These are phyloP conservation scores for Atlantisia rogersi DNA, from an alignment of 2,113 vertebrate genomes.

Conservation along the genomic window DNA sequence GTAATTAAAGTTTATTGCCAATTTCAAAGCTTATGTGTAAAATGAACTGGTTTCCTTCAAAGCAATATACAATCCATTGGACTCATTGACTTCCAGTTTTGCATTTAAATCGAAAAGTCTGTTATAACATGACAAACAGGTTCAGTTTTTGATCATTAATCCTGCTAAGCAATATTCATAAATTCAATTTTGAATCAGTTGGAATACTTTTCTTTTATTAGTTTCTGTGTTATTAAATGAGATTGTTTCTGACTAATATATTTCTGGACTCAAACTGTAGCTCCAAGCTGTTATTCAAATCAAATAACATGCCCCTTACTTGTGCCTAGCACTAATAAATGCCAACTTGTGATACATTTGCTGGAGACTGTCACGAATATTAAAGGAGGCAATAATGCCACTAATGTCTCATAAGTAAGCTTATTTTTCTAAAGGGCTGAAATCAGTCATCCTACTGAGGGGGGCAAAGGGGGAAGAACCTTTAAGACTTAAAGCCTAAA, in stretches of 20 bases:
- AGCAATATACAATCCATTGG: slow-evolving; percentile 76
- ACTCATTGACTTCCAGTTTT: slow-evolving; percentile 78
- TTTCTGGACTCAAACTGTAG: slow-evolving; percentile 92
- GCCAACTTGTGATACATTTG: slow-evolving; percentile 97
- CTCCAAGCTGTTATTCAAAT: slow-evolving; percentile 99
- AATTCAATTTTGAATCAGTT: slow-evolving; percentile 98
- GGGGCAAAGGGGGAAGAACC: slow-evolving; percentile 40
- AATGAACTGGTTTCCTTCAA: slow-evolving; percentile 79
- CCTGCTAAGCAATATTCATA: slow-evolving; percentile 97
- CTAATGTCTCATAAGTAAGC: slow-evolving; percentile 82
- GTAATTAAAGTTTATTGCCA: slow-evolving; percentile 84
- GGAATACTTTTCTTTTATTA: slow-evolving; percentile 97
- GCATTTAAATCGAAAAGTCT: slow-evolving; percentile 84
- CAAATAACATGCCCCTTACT: slow-evolving; percentile 99
- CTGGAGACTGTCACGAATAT: slow-evolving; percentile 87
- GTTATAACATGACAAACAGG: slow-evolving; percentile 87
- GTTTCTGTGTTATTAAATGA: slow-evolving; percentile 99
- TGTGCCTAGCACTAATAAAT: slow-evolving; percentile 99
- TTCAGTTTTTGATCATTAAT: slow-evolving; percentile 89
- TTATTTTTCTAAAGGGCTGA: slow-evolving; percentile 81
- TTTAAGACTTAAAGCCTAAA: slow-evolving; percentile 72
- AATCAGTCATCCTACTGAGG: slow-evolving; percentile 69
- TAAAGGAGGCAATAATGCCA: slow-evolving; percentile 85
- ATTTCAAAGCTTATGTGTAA: slow-evolving; percentile 78
- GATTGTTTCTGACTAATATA: slow-evolving; percentile 99